Evolutionary conservation across 2,888 invertebrate genomes (phyloP).

Genomic region (Tineola bisselliella): DNA sequence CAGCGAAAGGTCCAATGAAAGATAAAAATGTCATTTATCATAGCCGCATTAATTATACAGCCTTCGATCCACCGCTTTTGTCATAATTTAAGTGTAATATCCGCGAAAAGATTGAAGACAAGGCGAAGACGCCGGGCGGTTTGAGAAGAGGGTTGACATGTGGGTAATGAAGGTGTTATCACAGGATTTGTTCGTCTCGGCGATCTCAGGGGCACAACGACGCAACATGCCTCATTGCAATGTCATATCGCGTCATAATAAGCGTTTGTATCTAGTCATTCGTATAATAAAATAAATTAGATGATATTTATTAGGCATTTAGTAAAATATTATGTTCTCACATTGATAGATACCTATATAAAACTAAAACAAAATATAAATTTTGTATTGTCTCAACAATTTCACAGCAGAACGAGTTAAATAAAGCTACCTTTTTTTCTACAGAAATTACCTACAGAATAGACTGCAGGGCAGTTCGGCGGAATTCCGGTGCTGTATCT

Average conservation of each 20-base stretch:
- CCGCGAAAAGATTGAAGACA: conserved; percentile 59
- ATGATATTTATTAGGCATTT: no score
- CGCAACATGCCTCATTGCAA: conserved; percentile 28
- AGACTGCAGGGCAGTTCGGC: conserved; percentile 23
- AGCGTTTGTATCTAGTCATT: conserved; percentile 21
- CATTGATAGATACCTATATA: no score
- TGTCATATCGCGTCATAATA: conserved; percentile 36
- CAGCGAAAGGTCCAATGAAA: conserved; percentile 8
- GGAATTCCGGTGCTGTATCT: conserved; percentile 60
- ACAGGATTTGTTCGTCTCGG: conserved; percentile 36
- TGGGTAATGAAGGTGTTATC: conserved; percentile 58
- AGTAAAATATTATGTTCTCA: no score
- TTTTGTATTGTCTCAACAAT: not conserved
- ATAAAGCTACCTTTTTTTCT: conserved; percentile 23
- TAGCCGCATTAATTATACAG: conserved; percentile 43
- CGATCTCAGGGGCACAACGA: conserved; percentile 1
- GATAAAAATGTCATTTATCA: conserved; percentile 47
- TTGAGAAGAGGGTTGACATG: conserved; percentile 60
- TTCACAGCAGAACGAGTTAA: not conserved
- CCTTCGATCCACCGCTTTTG: conserved; percentile 43
- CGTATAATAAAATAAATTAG: not conserved
- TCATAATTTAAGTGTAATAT: conserved; percentile 63
- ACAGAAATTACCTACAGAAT: conserved; percentile 34
- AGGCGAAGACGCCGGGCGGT: conserved; percentile 48
- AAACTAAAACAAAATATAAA: no score